These are phyloP conservation scores for Cheumatopsyche charites DNA, from an alignment of 1,140 invertebrate species.

Conservation along the genomic window DNA sequence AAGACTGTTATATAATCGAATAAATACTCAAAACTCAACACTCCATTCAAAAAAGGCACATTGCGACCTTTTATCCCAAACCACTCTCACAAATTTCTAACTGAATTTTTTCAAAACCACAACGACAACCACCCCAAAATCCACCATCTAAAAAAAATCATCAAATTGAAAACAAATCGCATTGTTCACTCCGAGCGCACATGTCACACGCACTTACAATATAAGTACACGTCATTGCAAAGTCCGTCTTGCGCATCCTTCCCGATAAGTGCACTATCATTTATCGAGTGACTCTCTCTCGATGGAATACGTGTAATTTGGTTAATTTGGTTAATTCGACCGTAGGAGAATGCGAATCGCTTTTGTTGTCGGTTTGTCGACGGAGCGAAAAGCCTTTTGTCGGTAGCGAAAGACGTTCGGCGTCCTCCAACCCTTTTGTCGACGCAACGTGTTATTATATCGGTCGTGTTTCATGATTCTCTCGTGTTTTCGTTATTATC, in stretches of 20 bases:
- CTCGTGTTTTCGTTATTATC: not conserved
- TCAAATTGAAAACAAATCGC: too few species aligned
- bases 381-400: conserved; percentile 6
- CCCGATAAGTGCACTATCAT: conserved; percentile 6
- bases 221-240: too few species aligned
- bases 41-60: too few species aligned
- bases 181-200: too few species aligned
- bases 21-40: too few species aligned
- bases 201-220: too few species aligned
- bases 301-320: conserved; percentile 13
- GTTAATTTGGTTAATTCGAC: not conserved
- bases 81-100: too few species aligned
- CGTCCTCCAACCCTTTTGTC: conserved; percentile 27
- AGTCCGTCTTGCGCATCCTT: not conserved
- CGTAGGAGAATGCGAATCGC: not conserved
- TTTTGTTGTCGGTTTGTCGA: not conserved
- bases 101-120: too few species aligned
- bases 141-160: too few species aligned
- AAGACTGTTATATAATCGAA: too few species aligned
- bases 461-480: conserved; percentile 7
- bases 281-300: not conserved
- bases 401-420: conserved; percentile 8
- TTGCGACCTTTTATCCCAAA: too few species aligned
- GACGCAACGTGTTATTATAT: conserved; percentile 26
- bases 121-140: too few species aligned